Evolutionary conservation across 2,797 vertebrate genomes (phyloP), one percentile per base, ranked within the genome.

Genomic region (Gymnothorax javanicus): DNA sequence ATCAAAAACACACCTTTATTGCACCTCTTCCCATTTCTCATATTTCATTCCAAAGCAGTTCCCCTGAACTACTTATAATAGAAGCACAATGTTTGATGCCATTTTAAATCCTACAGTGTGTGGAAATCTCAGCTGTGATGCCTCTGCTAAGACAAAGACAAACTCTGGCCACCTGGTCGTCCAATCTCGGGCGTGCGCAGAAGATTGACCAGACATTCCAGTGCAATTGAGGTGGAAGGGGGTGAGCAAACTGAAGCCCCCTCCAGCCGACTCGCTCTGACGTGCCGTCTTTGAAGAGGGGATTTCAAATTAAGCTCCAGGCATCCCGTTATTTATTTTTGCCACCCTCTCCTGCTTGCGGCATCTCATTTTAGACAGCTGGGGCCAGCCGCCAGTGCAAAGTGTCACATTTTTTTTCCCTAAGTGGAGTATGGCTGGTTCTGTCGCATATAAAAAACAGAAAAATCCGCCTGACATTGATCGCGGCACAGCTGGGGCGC

Each of bases 361-460:
- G 77, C 86, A 50, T 86, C 73, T 90, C 91, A 69, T 89, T 91
- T 86, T 90, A 86, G 85, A 85, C 86, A 87, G 85, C 89, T 86
- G 83, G 43, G 25, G 89, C 77, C 87, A 86, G 87, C 89, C 91
- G 89, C 91, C 89, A 88, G 56, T 77, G 77, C 83, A 85, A 56
- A 86, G 62, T 67, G 84, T 88, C 87, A 81, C 84, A 86, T 89
- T 88, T 89, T 62, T 27, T 83, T 83, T 83, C 89, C 88, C 88
- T 90, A 91, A 90, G 89, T 43, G 69, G 64, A 85, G 84, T 75
- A 6, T 9, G 64, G 67, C 64, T 20, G 54, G 67, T 57, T 27
- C 54, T 23, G 15, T 77, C 71, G 5, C 69, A 43, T 57, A 50
- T 20, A 58, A 59, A 59, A 59, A 59, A 59, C 8, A 9, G 4